A percentile compares a stretch with the other conserved stretches of the same genome.
Evolutionary conservation across 2,888 invertebrate genomes (phyloP).

Genomic region (Phengaris alcon): DNA sequence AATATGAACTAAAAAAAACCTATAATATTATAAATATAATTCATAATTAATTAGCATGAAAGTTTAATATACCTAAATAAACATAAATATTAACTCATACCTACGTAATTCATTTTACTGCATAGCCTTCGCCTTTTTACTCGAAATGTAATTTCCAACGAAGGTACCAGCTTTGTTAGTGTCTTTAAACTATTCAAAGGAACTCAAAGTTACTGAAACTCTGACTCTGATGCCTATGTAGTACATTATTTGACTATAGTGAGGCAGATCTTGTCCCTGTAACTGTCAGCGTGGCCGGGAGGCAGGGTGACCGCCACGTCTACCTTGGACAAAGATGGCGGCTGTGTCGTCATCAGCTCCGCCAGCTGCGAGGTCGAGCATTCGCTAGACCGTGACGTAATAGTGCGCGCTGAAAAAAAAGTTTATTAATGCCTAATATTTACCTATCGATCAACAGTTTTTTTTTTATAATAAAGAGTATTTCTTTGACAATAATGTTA

Average conservation of each 20-base stretch:
- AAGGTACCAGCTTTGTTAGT: background rate
- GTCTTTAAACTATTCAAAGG: background rate
- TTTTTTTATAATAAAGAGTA: background rate
- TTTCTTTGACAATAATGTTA: too few species aligned
- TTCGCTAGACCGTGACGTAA: slow-evolving; percentile 72
- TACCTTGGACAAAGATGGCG: slow-evolving; percentile 63
- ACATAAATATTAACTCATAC: background rate
- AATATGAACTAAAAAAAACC: background rate
- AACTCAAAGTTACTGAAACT: background rate
- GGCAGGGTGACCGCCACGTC: slow-evolving; percentile 71
- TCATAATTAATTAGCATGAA: background rate
- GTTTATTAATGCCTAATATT: background rate
- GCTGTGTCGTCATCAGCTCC: slow-evolving; percentile 62
- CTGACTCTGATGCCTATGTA: background rate
- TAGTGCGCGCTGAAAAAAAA: slow-evolving; percentile 58
- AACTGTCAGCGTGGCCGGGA: slow-evolving; percentile 60
- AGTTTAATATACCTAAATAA: background rate
- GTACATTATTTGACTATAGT: slow-evolving; percentile 61
- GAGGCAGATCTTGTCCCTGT: slow-evolving; percentile 69
- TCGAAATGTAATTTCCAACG: background rate
- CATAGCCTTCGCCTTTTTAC: background rate
- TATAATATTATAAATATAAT: background rate
- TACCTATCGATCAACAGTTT: background rate
- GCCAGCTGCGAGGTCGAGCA: slow-evolving; percentile 65
- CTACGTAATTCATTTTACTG: background rate